Evolutionary conservation across 92 coral and sea anemone genomes (phyloP).

Genomic region (Epizoanthus scotinus): DNA sequence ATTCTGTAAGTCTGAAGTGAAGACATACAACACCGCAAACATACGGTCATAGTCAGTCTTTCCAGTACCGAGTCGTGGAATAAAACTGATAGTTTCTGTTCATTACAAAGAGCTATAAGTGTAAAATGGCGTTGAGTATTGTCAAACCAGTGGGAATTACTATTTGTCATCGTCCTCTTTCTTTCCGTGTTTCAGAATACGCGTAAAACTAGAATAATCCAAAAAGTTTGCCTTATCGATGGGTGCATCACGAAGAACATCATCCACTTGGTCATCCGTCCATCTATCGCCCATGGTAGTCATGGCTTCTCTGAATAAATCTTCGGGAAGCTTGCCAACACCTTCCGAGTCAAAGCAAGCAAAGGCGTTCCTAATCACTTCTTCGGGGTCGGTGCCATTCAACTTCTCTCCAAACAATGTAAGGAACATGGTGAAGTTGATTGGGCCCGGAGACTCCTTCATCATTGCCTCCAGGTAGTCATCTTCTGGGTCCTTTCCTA

Average conservation of each 20-base stretch:
- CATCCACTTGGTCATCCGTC: slow-evolving; percentile 95
- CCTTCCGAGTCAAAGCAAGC: slow-evolving; percentile 96
- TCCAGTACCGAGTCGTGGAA: neutral
- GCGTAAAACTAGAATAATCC: slow-evolving; percentile 86
- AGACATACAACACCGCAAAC: neutral
- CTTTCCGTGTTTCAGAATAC: slow-evolving; percentile 96
- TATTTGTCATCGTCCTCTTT: slow-evolving; percentile 80
- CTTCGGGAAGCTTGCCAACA: slow-evolving; percentile 82
- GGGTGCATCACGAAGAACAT: slow-evolving; percentile 97
- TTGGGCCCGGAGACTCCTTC: slow-evolving; percentile 93
- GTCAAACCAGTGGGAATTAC: neutral
- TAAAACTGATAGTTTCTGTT: slow-evolving; percentile 2
- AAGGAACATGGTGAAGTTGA: slow-evolving; percentile 97
- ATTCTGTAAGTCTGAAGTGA: neutral
- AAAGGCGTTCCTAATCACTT: slow-evolving; percentile 92
- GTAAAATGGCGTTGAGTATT: neutral
- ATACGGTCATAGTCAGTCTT: neutral
- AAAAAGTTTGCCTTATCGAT: slow-evolving; percentile 90
- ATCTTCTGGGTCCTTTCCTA: slow-evolving; percentile 94
- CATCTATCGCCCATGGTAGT: slow-evolving; percentile 96
- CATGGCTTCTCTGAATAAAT: slow-evolving; percentile 89
- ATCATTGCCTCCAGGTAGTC: slow-evolving; percentile 92
- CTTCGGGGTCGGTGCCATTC: slow-evolving; percentile 99
- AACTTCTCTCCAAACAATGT: slow-evolving; percentile 96
- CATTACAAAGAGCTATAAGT: neutral